phyloP scores from a whole-genome alignment of 2,797 vertebrate genomes.

The Tokudaia tokunoshimensis region DNA sequence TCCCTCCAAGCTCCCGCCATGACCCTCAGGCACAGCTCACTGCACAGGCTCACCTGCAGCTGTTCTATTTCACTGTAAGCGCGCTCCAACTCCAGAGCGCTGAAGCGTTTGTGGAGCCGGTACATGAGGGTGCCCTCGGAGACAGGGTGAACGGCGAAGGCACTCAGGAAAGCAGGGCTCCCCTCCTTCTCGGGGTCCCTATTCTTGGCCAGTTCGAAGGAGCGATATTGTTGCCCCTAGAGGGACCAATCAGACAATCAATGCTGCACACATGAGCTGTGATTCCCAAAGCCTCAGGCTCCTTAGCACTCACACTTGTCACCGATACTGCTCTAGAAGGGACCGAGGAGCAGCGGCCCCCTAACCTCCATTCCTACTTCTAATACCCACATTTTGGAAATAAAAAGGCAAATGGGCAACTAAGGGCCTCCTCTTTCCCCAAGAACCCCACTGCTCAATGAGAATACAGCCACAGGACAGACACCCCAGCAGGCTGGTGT shows the following conservation, averaged over 20 bases:
- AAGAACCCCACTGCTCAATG: neutral
- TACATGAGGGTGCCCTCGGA: conserved; percentile 96
- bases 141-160: conserved; percentile 95
- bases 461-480: neutral
- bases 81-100: conserved; percentile 94
- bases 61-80: conserved; percentile 95
- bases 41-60: conserved; percentile 92
- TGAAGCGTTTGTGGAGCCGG: conserved; percentile 95
- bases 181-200: conserved; percentile 95
- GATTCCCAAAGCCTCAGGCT: neutral
- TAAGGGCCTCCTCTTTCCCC: neutral
- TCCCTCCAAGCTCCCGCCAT: rapidly evolving
- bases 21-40: neutral
- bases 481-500: neutral
- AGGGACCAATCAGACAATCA: conserved; percentile 70
- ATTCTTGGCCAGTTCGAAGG: conserved; percentile 96
- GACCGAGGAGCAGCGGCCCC: neutral
- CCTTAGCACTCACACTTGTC: neutral
- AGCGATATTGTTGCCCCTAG: conserved; percentile 95
- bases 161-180: conserved; percentile 91
- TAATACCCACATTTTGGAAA: neutral
- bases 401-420: neutral
- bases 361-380: neutral
- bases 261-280: neutral
- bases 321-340: neutral